Evolutionary conservation across 2,113 vertebrate species (phyloP).

Genomic region (Hepsetus odoe): DNA sequence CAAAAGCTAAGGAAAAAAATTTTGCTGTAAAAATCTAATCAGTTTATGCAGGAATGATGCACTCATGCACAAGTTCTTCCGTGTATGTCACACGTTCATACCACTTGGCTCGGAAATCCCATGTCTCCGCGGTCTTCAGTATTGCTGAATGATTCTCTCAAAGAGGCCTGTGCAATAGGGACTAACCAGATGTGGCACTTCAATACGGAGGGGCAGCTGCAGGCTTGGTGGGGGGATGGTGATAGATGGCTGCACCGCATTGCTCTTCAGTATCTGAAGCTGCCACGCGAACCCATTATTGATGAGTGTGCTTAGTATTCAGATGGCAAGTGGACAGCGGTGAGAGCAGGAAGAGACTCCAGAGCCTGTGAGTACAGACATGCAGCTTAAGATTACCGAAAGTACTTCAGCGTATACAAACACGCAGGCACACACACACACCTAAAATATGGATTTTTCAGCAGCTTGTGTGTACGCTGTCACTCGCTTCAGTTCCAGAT

Average conservation of each 20-base stretch:
- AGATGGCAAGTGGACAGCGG: constrained; percentile 17
- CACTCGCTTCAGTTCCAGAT: neutral
- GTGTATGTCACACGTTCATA: neutral
- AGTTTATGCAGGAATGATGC: no score
- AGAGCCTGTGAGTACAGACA: constrained; percentile 11
- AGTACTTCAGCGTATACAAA: constrained; percentile 12
- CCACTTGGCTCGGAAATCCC: neutral
- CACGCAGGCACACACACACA: constrained; percentile 20
- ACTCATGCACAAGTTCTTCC: no score
- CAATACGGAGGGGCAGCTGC: constrained; percentile 31
- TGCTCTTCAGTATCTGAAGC: constrained; percentile 38
- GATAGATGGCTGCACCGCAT: constrained; percentile 38
- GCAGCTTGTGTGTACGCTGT: neutral
- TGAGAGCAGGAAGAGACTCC: neutral
- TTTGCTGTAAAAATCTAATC: no score
- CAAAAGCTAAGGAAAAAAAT: no score
- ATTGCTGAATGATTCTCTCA: neutral
- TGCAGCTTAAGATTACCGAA: constrained; percentile 33
- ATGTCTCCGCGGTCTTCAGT: neutral
- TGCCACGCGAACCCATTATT: constrained; percentile 41
- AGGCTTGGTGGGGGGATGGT: constrained; percentile 9
- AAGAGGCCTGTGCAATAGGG: neutral
- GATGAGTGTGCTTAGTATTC: constrained; percentile 52
- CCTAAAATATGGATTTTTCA: constrained; percentile 31
- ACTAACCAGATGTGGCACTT: constrained; percentile 38